These are phyloP conservation scores for Melitaea cinxia DNA, from an alignment of 1,140 invertebrate genomes.

Conservation along the genomic window DNA sequence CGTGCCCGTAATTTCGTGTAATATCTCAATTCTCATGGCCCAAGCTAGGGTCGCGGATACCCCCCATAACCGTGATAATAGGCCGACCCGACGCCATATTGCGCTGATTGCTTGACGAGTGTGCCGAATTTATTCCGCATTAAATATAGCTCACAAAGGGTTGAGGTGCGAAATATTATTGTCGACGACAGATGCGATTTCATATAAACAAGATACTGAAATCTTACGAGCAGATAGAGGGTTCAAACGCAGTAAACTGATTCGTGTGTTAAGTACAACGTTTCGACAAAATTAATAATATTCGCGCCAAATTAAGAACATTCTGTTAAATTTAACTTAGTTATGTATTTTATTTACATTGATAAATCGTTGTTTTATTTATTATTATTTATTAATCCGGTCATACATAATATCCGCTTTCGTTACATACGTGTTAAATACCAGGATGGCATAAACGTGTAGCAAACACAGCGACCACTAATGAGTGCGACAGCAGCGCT, in stretches of 20 bases:
- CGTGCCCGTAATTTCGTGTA: constrained; percentile 3
- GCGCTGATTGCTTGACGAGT: constrained; percentile 68
- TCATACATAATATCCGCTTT: not conserved
- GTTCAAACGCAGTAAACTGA: not conserved
- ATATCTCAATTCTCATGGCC: constrained; percentile 16
- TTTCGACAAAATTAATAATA: not conserved
- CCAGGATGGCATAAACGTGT: constrained; percentile 48
- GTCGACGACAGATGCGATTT: constrained; percentile 44
- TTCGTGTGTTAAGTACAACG: not conserved
- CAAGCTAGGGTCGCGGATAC: constrained; percentile 48
- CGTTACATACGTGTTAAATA: constrained; percentile 40
- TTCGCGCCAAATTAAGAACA: not conserved
- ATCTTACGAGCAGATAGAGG: constrained; percentile 11
- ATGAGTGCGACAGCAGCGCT: constrained; percentile 76
- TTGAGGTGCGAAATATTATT: constrained; percentile 66
- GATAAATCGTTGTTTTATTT: not conserved
- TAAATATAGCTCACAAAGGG: constrained; percentile 65
- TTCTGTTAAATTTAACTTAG: too few species aligned
- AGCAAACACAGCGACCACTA: constrained; percentile 59
- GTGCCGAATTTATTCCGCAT: constrained; percentile 70
- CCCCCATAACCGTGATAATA: constrained; percentile 65
- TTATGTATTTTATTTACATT: not conserved
- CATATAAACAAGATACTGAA: constrained; percentile 45
- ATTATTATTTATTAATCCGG: constrained; percentile 5
- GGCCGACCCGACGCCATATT: constrained; percentile 70